phyloP scores from a whole-genome alignment of 1,140 invertebrate species.

The Portunus trituberculatus region DNA sequence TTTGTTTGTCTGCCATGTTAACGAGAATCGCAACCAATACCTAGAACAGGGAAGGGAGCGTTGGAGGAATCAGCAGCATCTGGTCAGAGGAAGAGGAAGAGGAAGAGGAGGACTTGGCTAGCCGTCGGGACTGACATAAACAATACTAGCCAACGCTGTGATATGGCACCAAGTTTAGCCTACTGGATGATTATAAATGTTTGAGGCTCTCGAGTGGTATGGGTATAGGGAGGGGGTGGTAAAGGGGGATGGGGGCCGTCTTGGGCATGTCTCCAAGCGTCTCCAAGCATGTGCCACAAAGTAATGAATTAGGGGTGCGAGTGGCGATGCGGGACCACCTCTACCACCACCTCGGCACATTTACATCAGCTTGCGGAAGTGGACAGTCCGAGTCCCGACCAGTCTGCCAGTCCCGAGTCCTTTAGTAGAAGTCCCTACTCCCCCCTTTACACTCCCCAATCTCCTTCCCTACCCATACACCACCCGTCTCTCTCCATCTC shows the following conservation, averaged over 20 bases:
- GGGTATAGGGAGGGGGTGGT: background rate
- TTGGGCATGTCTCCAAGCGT: background rate
- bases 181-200: background rate
- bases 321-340: background rate
- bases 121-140: background rate
- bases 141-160: background rate
- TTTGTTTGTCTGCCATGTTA: background rate
- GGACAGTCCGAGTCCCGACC: background rate
- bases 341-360: background rate
- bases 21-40: background rate
- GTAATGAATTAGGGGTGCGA: background rate
- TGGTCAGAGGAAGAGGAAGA: background rate
- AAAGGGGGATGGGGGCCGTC: background rate
- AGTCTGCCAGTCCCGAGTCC: background rate
- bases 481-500: background rate
- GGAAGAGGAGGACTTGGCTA: background rate
- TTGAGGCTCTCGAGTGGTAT: background rate
- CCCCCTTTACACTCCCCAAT: background rate
- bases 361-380: slow-evolving; percentile 21
- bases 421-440: background rate
- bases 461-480: background rate
- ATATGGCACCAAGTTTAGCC: background rate
- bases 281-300: background rate
- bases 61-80: background rate
- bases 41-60: background rate